A percentile compares a stretch with the other conserved stretches of the same genome.
phyloP scores from a whole-genome alignment of 2,888 invertebrate species.

The Diadegma fenestrale region DNA sequence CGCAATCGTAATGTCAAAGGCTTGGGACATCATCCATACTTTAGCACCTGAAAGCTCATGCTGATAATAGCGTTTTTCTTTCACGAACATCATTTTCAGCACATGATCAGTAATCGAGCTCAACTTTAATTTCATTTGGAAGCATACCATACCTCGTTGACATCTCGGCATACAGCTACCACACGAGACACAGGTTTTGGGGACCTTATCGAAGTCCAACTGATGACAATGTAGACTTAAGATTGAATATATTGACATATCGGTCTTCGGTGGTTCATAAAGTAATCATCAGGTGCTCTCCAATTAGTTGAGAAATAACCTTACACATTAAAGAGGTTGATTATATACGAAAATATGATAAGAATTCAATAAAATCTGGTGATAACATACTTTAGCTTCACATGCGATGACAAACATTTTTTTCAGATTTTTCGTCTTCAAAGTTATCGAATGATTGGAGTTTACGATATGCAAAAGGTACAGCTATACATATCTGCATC shows the following conservation, averaged over 20 bases:
- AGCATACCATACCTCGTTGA: not conserved
- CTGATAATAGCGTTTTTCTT: not conserved
- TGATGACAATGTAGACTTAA: not conserved
- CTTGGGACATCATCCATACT: not conserved
- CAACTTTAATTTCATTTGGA: not conserved
- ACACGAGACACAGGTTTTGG: not conserved
- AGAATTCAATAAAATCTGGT: no score
- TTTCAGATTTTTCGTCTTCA: no score
- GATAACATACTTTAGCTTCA: no score
- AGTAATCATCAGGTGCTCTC: not conserved
- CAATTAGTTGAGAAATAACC: not conserved
- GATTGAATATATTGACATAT: not conserved
- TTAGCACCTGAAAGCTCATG: not conserved
- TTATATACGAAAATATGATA: no score
- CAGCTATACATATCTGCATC: no score
- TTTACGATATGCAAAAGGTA: no score
- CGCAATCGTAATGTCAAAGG: not conserved
- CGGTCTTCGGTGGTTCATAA: not conserved
- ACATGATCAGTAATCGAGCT: not conserved
- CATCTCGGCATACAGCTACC: not conserved
- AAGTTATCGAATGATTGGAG: no score
- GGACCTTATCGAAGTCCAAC: not conserved
- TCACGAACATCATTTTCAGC: not conserved
- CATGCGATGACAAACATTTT: no score
- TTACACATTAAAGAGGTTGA: not conserved